These are phyloP conservation scores for Philopotamus ludificatus DNA, from an alignment of 1,140 invertebrate species.

Conservation along the genomic window DNA sequence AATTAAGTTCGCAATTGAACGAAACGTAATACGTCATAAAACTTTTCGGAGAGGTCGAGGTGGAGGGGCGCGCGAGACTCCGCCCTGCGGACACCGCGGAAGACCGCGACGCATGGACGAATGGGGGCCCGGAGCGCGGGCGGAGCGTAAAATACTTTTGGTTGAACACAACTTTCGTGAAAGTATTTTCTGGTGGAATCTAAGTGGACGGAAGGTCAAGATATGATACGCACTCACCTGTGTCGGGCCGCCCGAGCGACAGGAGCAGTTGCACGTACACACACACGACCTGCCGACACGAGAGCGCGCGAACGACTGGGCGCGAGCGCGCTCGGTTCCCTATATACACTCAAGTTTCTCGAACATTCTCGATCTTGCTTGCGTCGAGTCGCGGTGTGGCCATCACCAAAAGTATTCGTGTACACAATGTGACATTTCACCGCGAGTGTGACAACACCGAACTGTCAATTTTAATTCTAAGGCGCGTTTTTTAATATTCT, in stretches of 20 bases:
- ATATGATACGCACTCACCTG: not conserved
- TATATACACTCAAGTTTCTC: not conserved
- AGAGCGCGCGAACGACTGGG: not conserved
- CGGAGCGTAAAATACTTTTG: no score
- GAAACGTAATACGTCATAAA: no score
- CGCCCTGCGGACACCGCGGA: not conserved
- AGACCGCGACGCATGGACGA: not conserved
- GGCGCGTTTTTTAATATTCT: no score
- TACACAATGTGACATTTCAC: no score
- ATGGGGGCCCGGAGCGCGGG: not conserved
- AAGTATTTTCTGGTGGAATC: not conserved
- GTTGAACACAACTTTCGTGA: no score
- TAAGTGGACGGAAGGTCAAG: not conserved
- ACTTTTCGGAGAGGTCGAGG: no score
- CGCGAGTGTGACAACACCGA: no score
- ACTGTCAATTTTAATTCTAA: no score
- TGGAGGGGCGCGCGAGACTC: no score
- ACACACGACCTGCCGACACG: not conserved
- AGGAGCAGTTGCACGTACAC: not conserved
- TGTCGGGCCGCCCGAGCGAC: not conserved
- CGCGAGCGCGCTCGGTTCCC: not conserved
- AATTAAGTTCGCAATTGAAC: no score
- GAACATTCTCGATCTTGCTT: not conserved
- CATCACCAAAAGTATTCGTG: not conserved
- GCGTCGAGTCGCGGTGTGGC: not conserved